Base-by-base conservation (phyloP, 1,140 invertebrate species). In the Teleogryllus occipitalis region DNA sequence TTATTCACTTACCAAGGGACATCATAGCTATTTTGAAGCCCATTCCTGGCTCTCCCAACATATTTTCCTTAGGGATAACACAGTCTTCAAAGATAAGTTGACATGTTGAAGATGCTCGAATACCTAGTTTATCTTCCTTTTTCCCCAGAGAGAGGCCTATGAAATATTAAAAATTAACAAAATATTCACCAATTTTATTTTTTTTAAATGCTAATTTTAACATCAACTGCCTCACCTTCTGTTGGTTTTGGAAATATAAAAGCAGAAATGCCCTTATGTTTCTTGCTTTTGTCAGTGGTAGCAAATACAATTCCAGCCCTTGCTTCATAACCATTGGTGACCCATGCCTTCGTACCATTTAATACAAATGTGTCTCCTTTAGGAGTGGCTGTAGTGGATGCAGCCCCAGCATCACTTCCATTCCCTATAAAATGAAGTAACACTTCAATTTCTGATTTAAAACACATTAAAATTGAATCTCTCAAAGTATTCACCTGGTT, bases 81-180 rank as follows among this genome's bases (percentile, higher is more conserved):
- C 94, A 96, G 83, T 98, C 95, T 86, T 98, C 97, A 87, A 97
- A 97, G 80, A 97, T 97, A n/a, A 98, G 86, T 81, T 93, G 94
- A 84, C 95, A 96, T 0, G 97, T 99, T 15, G 96, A 98, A 27
- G 96, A 96, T 0, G 91, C 97, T 80, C 94, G 89, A 80, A 99
- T 98, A 8, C 96, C 96, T n/a, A 99, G 85, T 87, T 99, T 98
- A 83, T 98, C 95, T 87, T 98, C 97, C 84, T 97, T 98, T 85
- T 98, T 98, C 0, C 97, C 97, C 73, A 98, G 83, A 47, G 92
- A 91, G 73, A 98, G 88, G 22, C 95, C 93, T 80, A 72, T 21
- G 7, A 65, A 65, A 14, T 2, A 7, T 7, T 18, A 65, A 65
- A 75, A 75, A 75, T 75, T 27, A 39, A 2, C 75, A 75, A 75